Evolutionary conservation across 2,888 invertebrate genomes (phyloP).

Genomic region (Bimastos eiseni): DNA sequence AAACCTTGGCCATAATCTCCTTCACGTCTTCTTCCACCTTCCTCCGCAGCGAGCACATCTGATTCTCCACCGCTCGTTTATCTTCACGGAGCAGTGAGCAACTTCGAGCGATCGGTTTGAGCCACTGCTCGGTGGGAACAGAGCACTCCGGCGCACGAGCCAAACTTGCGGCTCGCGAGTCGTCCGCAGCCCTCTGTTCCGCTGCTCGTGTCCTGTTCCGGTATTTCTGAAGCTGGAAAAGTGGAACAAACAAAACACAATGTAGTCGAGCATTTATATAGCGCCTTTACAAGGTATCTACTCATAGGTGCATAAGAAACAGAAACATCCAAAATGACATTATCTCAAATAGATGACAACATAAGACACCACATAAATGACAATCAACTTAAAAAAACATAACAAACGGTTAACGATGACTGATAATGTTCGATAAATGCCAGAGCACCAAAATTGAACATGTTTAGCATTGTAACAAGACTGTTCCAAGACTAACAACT

Average conservation of each 20-base stretch:
- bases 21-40: not conserved
- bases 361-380: not conserved
- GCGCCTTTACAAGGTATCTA: too few relatives aligned
- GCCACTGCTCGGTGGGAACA: not conserved
- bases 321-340: not conserved
- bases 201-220: not conserved
- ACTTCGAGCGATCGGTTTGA: not conserved
- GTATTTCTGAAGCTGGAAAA: not conserved
- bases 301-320: too few relatives aligned
- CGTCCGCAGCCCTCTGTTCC: not conserved
- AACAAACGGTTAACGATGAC: not conserved
- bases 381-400: too few relatives aligned
- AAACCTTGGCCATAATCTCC: not conserved
- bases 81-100: not conserved
- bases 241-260: not conserved
- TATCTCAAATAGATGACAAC: not conserved
- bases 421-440: not conserved
- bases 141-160: not conserved
- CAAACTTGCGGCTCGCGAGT: not conserved
- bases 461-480: too few relatives aligned
- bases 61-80: not conserved
- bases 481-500: not conserved
- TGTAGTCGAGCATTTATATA: too few relatives aligned
- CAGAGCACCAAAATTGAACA: too few relatives aligned
- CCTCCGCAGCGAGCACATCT: not conserved